These are phyloP conservation scores for Theropithecus gelada DNA, from an alignment of 2,113 vertebrate species.

Conservation along the genomic window DNA sequence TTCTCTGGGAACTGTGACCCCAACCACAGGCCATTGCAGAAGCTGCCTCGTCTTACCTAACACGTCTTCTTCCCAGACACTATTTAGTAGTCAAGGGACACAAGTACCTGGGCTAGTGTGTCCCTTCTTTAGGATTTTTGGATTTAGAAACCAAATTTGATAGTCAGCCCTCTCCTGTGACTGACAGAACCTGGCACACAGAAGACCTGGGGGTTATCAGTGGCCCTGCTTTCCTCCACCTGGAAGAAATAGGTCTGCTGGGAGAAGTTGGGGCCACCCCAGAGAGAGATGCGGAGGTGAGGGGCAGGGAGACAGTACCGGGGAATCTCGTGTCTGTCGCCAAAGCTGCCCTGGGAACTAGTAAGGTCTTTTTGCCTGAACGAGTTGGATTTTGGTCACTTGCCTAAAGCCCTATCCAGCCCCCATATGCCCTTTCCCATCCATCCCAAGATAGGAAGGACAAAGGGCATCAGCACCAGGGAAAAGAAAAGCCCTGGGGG, in stretches of 20 bases:
- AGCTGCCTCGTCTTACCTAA: background rate
- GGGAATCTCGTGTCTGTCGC: background rate
- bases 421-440: constrained; percentile 8
- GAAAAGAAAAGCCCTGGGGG: background rate
- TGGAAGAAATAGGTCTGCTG: background rate
- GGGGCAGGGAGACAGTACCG: background rate
- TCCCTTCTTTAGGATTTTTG: background rate
- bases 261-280: background rate
- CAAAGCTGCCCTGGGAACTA: background rate
- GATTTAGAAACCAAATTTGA: background rate
- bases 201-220: background rate
- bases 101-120: background rate
- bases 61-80: background rate
- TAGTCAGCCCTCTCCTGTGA: background rate
- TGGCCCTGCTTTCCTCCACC: background rate
- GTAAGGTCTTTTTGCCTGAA: background rate
- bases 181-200: background rate
- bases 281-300: background rate
- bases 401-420: background rate
- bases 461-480: background rate
- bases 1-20: background rate
- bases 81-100: background rate
- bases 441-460: background rate
- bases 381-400: background rate
- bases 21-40: background rate